phyloP scores from a whole-genome alignment of 2,888 invertebrate genomes.

The Lapara coniferarum region DNA sequence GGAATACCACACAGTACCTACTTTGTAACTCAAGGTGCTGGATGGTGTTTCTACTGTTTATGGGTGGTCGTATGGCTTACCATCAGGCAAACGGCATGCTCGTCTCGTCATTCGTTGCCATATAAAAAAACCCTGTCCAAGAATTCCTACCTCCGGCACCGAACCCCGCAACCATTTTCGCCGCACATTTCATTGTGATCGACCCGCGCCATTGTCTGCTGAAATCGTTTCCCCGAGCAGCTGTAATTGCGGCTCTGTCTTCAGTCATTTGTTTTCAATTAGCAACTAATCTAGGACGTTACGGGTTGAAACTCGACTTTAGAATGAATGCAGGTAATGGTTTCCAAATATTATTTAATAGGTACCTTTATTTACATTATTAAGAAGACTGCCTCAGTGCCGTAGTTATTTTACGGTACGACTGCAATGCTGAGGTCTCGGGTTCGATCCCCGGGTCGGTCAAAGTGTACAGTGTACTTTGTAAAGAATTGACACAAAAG shows the following conservation, averaged over 20 bases:
- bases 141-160: not conserved
- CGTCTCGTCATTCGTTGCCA: too few relatives aligned
- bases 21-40: too few relatives aligned
- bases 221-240: not conserved
- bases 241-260: not conserved
- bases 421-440: not conserved
- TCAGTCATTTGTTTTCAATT: conserved; percentile 11
- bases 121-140: not conserved
- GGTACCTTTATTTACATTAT: too few relatives aligned
- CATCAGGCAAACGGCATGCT: too few relatives aligned
- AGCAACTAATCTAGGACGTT: not conserved
- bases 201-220: conserved; percentile 12
- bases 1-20: too few relatives aligned
- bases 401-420: not conserved
- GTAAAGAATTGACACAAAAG: too few relatives aligned
- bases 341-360: too few relatives aligned
- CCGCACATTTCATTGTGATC: conserved; percentile 22
- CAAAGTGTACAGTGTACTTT: too few relatives aligned
- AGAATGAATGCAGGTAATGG: not conserved
- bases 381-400: not conserved
- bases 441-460: too few relatives aligned
- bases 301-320: not conserved
- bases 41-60: too few relatives aligned
- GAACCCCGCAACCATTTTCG: not conserved
- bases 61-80: too few relatives aligned